Conservation (phyloP, 2,888 invertebrate species). For the Dione juno region DNA sequence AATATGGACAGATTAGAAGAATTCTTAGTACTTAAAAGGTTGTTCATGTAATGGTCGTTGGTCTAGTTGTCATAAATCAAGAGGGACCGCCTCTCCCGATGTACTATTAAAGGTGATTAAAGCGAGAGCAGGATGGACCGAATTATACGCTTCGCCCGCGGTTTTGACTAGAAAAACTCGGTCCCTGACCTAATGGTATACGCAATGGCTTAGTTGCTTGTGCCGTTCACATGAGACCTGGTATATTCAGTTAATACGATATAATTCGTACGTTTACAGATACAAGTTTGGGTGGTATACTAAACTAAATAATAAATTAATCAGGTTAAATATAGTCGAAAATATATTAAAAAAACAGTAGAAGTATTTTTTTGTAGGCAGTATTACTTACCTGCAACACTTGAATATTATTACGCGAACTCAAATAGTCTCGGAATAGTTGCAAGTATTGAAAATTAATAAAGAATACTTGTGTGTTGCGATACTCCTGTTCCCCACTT, state of each 20-base stretch:
- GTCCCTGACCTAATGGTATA: slow-evolving; percentile 62
- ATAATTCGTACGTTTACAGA: too few relatives aligned
- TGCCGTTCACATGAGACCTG: not conserved
- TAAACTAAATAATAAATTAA: too few relatives aligned
- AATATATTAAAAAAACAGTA: not conserved
- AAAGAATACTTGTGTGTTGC: too few relatives aligned
- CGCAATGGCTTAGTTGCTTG: slow-evolving; percentile 53
- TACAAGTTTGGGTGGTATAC: too few relatives aligned
- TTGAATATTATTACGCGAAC: not conserved
- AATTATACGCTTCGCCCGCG: slow-evolving; percentile 70
- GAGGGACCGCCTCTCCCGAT: slow-evolving; percentile 59
- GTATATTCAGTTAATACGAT: not conserved
- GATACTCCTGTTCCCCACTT: too few relatives aligned
- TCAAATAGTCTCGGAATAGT: not conserved
- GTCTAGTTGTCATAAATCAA: slow-evolving; percentile 63
- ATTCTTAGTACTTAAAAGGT: not conserved
- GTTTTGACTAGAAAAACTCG: slow-evolving; percentile 63
- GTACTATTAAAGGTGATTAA: slow-evolving; percentile 74
- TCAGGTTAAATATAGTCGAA: not conserved
- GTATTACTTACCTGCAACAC: not conserved
- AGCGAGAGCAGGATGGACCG: slow-evolving; percentile 73
- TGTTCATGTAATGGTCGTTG: slow-evolving; percentile 28
- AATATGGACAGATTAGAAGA: not conserved
- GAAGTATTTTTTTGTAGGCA: not conserved
- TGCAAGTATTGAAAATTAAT: too few relatives aligned